Evolutionary conservation across 2,113 vertebrate species (phyloP), one percentile per base, ranked within the genome.

Genomic region (Otolemur garnettii): DNA sequence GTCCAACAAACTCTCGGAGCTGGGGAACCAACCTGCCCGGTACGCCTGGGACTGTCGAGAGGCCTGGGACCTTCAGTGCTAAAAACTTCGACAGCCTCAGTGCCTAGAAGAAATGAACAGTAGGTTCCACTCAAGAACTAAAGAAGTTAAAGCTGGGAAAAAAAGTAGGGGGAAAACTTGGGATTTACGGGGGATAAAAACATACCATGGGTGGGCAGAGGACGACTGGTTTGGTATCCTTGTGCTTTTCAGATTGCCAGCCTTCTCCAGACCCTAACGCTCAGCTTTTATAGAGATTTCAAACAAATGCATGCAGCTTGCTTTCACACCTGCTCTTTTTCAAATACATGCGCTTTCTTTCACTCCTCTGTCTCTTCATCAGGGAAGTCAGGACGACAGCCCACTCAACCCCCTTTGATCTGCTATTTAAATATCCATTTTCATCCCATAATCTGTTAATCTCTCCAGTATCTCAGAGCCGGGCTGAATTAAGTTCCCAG

Each of bases 361-460:
- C 18, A 94, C 35, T 93, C 78, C 17, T 96, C 86, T 84, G 71
- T 93, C 93, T 94, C 87, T 85, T 90, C 45, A 57, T 53, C 72
- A n/a, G 33, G 64, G 69, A 90, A 96, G 79, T 78, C 74, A 95
- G 91, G 79, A 93, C 0, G 7, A 64, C 78, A 94, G 93, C n/a
- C 95, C 94, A 69, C 42, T 96, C 89, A 35, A 30, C 14, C 59
- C n/a, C 84, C 85, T 97, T 95, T 96, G 95, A 96, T 97, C 95
- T 94, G 81, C 92, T 92, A 95, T 95, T 94, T 97, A 96, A 90
- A 96, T 97, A 94, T 93, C 83, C 84, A 90, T 95, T 95, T 96
- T 86, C 95, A 93, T 96, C 68, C 84, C 85, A 95, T 97, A 96
- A 97, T 97, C 97, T 97, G 95, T 93, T 97, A 55, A 97, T 97